These are phyloP conservation scores for Xiphias gladius DNA, from an alignment of 2,113 vertebrate genomes.

Conservation along the genomic window DNA sequence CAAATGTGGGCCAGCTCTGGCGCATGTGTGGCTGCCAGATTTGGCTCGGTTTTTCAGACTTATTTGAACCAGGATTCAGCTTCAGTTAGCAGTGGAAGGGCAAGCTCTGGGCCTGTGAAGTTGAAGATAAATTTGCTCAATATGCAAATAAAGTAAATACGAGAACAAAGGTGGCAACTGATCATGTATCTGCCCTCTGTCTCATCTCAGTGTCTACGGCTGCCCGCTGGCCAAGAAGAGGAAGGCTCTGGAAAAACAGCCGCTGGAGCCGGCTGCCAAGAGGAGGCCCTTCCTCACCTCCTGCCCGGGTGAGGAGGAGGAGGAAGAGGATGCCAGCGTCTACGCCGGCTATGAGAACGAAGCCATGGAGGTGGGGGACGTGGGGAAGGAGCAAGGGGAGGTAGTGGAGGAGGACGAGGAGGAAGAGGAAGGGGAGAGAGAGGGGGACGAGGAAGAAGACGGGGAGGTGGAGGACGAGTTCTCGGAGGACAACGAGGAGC, in stretches of 20 bases:
- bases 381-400: constrained; percentile 66
- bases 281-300: constrained; percentile 89
- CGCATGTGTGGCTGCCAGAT: constrained; percentile 1
- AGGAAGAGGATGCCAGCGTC: constrained; percentile 73
- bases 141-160: constrained; percentile 13
- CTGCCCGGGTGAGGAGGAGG: constrained; percentile 68
- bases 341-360: constrained; percentile 89
- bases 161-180: constrained; percentile 49
- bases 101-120: not conserved
- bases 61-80: constrained; percentile 10
- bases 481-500: constrained; percentile 77
- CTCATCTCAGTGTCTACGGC: constrained; percentile 91
- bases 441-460: constrained; percentile 71
- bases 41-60: not conserved
- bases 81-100: not conserved
- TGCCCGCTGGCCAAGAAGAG: constrained; percentile 98
- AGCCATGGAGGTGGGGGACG: constrained; percentile 78
- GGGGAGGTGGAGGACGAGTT: constrained; percentile 81
- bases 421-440: constrained; percentile 60
- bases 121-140: not conserved
- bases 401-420: constrained; percentile 72
- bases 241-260: constrained; percentile 95
- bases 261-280: constrained; percentile 93
- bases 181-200: constrained; percentile 45
- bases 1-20: not conserved